A percentile compares a stretch with the other conserved stretches of the same genome.
phyloP scores from a whole-genome alignment of 1,140 invertebrate genomes.

The Solen grandis region DNA sequence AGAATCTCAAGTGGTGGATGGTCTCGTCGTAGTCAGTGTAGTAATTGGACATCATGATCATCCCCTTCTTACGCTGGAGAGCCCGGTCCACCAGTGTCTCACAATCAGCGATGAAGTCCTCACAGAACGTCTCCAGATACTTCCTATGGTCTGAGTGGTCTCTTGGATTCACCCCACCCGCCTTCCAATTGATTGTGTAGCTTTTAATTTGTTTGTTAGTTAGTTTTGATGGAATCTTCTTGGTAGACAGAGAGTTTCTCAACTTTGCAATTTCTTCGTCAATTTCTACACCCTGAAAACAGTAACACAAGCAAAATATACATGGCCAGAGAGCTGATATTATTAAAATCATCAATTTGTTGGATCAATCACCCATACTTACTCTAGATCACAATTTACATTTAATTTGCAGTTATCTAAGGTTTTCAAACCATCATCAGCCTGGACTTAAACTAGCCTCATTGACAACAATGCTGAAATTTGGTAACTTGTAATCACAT shows the following conservation, averaged over 20 bases:
- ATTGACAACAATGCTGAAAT: no score
- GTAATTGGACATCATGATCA: constrained; percentile 65
- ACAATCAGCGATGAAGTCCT: constrained; percentile 65
- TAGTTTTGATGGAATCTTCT: constrained; percentile 54
- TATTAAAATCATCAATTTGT: no score
- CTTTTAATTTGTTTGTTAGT: constrained; percentile 28
- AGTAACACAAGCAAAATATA: background rate
- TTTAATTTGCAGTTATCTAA: no score
- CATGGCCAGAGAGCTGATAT: background rate
- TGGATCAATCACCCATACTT: no score
- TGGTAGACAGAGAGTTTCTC: constrained; percentile 27
- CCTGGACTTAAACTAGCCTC: no score
- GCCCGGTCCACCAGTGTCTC: constrained; percentile 63
- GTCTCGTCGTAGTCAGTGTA: constrained; percentile 86
- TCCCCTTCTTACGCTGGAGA: constrained; percentile 24
- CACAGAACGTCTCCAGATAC: constrained; percentile 70
- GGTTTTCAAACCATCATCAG: no score
- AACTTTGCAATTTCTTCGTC: constrained; percentile 58
- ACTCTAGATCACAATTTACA: no score
- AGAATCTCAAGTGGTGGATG: constrained; percentile 96
- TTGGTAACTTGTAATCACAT: no score
- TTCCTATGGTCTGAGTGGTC: constrained; percentile 57
- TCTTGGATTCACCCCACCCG: constrained; percentile 65
- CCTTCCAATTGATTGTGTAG: constrained; percentile 57
- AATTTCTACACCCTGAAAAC: constrained; percentile 47